Base-by-base conservation (phyloP, 2,888 invertebrate species). In the Bombylius discolor region DNA sequence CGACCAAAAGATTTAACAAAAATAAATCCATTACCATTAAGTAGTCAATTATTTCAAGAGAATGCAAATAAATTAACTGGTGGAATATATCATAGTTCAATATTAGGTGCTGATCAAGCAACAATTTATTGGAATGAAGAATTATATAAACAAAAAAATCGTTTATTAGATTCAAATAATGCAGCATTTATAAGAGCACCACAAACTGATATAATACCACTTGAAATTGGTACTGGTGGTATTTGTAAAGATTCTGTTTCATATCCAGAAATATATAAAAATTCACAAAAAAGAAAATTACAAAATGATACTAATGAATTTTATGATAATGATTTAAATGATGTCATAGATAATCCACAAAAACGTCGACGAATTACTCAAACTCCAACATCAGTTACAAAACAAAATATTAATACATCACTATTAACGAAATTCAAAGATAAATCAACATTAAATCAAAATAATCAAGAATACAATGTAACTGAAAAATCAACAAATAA, bases 21-120 rank as follows among this genome's bases (percentile, higher is more conserved):
- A 47, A 66, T 65, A 9, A 58, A 64, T 4, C 68, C 69, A 5
- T 64, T 64, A 34, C 72, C 73, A 0, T 62, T 73, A 4, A 73
- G 73, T 56, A 66, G 68, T 42, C 69, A 71, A 58, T 58, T 73
- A 34, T 67, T 67, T 42, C 68, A 67, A 42, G 65, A 69, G 53
- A 67, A 66, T 56, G 67, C 66, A 31, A 68, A 65, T 51, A 67
- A 67, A 11, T 56, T 68, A 11, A 42, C 67, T 39, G 68, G 66
- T 7, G 68, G 67, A 4, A 67, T 73, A 42, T 73, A 70, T 44
- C 69, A 71, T 12, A 69, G 68, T 54, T 68, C 70, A 3, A 68
- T 70, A 0, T 53, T 71, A 48, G 66, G 69, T 57, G 66, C 69
- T 5, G 69, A 70, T 53, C 70, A 68, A 62, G 68, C 68, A 5